These are phyloP conservation scores for Datnioides undecimradiatus DNA, from an alignment of 2,113 vertebrate genomes.

Conservation along the genomic window DNA sequence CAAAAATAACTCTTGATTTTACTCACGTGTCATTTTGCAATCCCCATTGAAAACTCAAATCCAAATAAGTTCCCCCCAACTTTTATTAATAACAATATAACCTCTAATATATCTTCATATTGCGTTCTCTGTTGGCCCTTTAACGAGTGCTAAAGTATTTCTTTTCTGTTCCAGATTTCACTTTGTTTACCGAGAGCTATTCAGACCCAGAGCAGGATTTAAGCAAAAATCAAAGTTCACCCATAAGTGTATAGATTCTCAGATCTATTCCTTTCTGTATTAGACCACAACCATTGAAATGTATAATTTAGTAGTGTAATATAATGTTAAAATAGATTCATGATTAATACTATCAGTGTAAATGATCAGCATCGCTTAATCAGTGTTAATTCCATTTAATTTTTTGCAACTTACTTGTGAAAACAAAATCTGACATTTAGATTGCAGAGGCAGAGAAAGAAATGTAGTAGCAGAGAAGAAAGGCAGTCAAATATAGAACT, in stretches of 20 bases:
- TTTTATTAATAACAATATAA: too few species aligned
- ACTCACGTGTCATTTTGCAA: background rate
- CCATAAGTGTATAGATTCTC: too few species aligned
- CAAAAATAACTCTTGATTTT: too few species aligned
- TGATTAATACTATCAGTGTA: background rate
- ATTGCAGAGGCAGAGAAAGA: background rate
- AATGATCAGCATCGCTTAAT: background rate
- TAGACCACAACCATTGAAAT: too few species aligned
- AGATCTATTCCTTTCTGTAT: too few species aligned
- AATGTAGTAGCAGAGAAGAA: background rate
- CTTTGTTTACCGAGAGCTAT: too few species aligned
- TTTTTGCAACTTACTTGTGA: background rate
- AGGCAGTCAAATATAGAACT: background rate
- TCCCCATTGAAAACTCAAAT: too few species aligned
- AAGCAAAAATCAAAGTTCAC: too few species aligned
- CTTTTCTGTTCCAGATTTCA: too few species aligned
- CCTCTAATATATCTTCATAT: background rate
- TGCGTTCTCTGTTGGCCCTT: too few species aligned
- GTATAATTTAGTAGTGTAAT: background rate
- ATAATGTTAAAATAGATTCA: too few species aligned
- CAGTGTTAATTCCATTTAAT: background rate
- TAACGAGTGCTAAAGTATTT: background rate
- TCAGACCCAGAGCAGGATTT: too few species aligned
- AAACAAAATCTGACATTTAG: conserved; percentile 1
- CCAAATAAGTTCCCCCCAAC: background rate